Conservation (phyloP, 2,888 invertebrate genomes). For the Himalopsyche kuldschensis region DNA sequence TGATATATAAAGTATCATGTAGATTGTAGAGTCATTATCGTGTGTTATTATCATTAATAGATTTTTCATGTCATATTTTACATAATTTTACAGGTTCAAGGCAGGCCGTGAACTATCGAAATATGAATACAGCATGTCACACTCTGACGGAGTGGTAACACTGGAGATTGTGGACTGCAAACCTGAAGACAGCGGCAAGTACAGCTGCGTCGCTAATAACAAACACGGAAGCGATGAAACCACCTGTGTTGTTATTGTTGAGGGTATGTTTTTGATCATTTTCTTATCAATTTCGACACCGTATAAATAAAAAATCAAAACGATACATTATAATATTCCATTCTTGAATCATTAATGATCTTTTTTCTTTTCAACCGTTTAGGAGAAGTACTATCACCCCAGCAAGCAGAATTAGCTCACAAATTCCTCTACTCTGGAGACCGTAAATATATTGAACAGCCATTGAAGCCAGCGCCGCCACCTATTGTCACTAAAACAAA, state of each 20-base stretch:
- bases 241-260: constrained; percentile 91
- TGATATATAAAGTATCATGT: too few species aligned
- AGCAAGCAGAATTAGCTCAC: constrained; percentile 82
- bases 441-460: constrained; percentile 84
- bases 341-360: neutral
- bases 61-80: too few species aligned
- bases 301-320: neutral
- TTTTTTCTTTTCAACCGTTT: constrained; percentile 29
- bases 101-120: constrained; percentile 89
- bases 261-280: constrained; percentile 64
- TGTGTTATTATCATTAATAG: too few species aligned
- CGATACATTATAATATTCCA: neutral
- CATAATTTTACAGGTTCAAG: constrained; percentile 61
- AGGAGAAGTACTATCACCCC: constrained; percentile 77
- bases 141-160: constrained; percentile 93
- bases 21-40: too few species aligned
- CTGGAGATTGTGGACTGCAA: constrained; percentile 95
- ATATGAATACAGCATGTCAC: constrained; percentile 87
- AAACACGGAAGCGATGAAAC: constrained; percentile 94
- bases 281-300: neutral
- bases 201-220: constrained; percentile 92
- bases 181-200: constrained; percentile 94
- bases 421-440: constrained; percentile 89
- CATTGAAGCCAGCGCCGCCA: constrained; percentile 76
- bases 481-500: constrained; percentile 69